Evolutionary conservation across 2,888 invertebrate genomes (phyloP).

Genomic region (Andrena haemorrhoa): DNA sequence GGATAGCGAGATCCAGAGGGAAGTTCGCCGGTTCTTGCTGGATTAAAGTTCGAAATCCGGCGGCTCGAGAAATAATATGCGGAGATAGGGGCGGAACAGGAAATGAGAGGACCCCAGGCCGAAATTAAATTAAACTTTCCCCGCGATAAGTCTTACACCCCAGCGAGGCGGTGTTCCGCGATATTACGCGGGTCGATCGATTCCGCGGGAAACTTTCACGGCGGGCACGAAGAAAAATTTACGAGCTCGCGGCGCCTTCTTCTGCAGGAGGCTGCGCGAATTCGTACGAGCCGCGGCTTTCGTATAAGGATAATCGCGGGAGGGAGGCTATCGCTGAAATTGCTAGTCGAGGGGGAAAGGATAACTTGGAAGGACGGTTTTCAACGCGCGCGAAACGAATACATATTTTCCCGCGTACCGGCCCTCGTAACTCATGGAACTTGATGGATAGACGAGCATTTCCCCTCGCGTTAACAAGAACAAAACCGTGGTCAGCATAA

Average conservation of each 20-base stretch:
- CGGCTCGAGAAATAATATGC: constrained; percentile 76
- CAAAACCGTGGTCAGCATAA: constrained; percentile 59
- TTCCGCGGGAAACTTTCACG: constrained; percentile 24
- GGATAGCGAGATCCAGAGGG: constrained; percentile 52
- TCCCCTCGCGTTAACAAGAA: constrained; percentile 39
- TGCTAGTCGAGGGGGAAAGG: neutral
- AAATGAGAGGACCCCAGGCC: constrained; percentile 72
- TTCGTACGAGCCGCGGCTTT: neutral
- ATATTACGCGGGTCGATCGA: constrained; percentile 44
- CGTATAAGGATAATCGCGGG: constrained; percentile 15
- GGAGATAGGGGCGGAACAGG: constrained; percentile 67
- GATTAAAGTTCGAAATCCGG: constrained; percentile 78
- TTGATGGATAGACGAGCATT: constrained; percentile 57
- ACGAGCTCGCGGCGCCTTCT: constrained; percentile 2
- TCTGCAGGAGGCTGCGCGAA: neutral
- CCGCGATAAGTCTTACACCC: constrained; percentile 71
- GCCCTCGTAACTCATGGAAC: constrained; percentile 39
- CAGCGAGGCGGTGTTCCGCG: constrained; percentile 22
- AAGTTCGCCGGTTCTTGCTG: constrained; percentile 61
- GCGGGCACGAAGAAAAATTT: constrained; percentile 41
- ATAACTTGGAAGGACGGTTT: constrained; percentile 10
- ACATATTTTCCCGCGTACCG: constrained; percentile 50
- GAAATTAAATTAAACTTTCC: constrained; percentile 79
- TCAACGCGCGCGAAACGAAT: constrained; percentile 38
- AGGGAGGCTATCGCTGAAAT: neutral